Conservation (phyloP, 2,797 vertebrate species). For the Hydrocynus forskahlii region DNA sequence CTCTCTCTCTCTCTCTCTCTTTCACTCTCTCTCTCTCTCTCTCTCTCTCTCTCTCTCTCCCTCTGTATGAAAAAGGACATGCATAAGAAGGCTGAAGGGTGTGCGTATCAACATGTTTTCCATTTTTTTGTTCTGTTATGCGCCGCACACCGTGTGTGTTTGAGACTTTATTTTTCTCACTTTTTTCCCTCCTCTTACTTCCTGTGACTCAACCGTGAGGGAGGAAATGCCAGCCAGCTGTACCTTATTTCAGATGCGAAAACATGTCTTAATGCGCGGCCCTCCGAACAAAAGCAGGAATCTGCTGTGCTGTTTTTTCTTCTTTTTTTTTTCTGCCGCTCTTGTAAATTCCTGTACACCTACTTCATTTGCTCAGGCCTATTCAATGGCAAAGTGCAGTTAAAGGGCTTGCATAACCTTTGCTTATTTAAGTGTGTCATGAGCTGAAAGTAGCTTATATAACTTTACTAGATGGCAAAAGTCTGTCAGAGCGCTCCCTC, state of each 20-base stretch:
- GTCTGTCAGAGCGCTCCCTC: conserved; percentile 67
- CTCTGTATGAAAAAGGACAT: conserved; percentile 61
- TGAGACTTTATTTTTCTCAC: conserved; percentile 76
- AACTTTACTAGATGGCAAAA: conserved; percentile 79
- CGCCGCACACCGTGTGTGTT: conserved; percentile 54
- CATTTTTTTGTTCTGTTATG: conserved; percentile 41
- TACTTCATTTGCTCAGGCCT: conserved; percentile 75
- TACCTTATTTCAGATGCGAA: conserved; percentile 76
- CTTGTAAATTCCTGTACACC: conserved; percentile 80
- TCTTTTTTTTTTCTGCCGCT: conserved; percentile 56
- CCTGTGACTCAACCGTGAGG: conserved; percentile 78
- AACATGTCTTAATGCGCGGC: conserved; percentile 73
- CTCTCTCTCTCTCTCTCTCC: conserved; percentile 33
- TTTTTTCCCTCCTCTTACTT: conserved; percentile 71
- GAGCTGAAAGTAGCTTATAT: conserved; percentile 79
- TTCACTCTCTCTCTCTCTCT: conserved; percentile 35
- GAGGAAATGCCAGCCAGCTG: conserved; percentile 80
- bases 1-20: conserved; percentile 35
- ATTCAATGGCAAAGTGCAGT: conserved; percentile 74
- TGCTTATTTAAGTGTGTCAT: conserved; percentile 81
- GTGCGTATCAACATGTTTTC: conserved; percentile 53
- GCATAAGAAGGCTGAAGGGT: conserved; percentile 45
- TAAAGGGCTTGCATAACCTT: conserved; percentile 77
- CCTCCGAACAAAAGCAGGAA: conserved; percentile 81
- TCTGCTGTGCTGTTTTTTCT: conserved; percentile 71